Evolutionary conservation across 2,113 vertebrate genomes (phyloP).

Genomic region (Tupaia tana): DNA sequence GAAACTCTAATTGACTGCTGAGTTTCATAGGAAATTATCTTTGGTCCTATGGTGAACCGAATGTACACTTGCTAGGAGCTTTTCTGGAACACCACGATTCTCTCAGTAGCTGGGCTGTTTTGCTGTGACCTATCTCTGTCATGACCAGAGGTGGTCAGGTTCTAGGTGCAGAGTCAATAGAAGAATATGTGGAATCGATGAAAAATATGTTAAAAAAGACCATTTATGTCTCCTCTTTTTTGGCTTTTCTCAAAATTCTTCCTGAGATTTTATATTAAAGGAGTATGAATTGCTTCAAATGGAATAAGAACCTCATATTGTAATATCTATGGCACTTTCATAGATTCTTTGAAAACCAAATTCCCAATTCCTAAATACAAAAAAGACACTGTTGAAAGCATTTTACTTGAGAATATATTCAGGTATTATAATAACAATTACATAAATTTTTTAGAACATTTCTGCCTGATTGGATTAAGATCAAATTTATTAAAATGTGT

Average conservation of each 20-base stretch:
- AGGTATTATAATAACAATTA: slow-evolving; percentile 79
- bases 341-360: slow-evolving; percentile 47
- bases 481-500: slow-evolving; percentile 86
- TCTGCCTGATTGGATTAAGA: slow-evolving; percentile 87
- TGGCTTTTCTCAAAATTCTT: neutral
- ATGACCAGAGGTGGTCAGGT: too few species aligned
- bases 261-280: slow-evolving; percentile 41
- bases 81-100: neutral
- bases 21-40: neutral
- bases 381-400: slow-evolving; percentile 66
- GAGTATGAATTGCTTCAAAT: slow-evolving; percentile 24
- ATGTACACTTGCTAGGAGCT: neutral
- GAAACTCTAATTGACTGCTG: neutral
- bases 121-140: neutral
- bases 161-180: neutral
- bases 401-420: slow-evolving; percentile 69
- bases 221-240: neutral
- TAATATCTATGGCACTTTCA: slow-evolving; percentile 6
- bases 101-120: too few species aligned
- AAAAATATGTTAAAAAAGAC: neutral
- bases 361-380: slow-evolving; percentile 53
- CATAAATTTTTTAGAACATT: slow-evolving; percentile 80
- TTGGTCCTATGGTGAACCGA: neutral
- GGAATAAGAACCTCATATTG: neutral
- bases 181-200: neutral